phyloP scores from a whole-genome alignment of 2,797 vertebrate genomes.

The Cyclopterus lumpus region DNA sequence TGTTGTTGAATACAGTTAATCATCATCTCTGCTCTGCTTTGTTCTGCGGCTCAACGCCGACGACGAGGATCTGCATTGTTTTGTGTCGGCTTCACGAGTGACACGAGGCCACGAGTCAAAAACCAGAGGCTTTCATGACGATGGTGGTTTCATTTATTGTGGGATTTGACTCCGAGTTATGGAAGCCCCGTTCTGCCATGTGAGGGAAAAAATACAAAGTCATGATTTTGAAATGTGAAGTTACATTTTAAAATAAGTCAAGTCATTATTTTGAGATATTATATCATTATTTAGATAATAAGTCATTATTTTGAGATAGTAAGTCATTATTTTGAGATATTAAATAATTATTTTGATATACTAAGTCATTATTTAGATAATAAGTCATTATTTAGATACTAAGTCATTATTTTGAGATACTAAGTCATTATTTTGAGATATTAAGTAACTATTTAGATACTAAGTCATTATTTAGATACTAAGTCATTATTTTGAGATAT shows the following conservation, averaged over 20 bases:
- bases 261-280: not conserved
- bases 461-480: no score
- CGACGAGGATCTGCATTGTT: constrained; percentile 20
- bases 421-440: no score
- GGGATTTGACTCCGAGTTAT: not conserved
- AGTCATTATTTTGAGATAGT: not conserved
- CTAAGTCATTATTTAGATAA: not conserved
- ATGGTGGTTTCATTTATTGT: constrained; percentile 3
- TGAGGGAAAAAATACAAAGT: not conserved
- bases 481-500: no score
- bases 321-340: not conserved
- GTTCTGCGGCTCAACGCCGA: constrained; percentile 30
- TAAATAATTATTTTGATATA: not conserved
- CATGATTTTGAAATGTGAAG: not conserved
- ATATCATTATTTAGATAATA: not conserved
- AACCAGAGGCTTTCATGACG: constrained; percentile 18
- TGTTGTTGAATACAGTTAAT: constrained; percentile 87
- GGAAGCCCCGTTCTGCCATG: not conserved
- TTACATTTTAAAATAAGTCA: no score
- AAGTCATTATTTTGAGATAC: not conserved
- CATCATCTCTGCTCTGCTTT: constrained; percentile 79
- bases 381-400: no score
- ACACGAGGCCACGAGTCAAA: constrained; percentile 34
- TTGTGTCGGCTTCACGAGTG: constrained; percentile 26
- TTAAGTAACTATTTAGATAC: no score